These are phyloP conservation scores for Aselliscus stoliczkanus DNA, from an alignment of 2,797 vertebrate species.

Conservation along the genomic window DNA sequence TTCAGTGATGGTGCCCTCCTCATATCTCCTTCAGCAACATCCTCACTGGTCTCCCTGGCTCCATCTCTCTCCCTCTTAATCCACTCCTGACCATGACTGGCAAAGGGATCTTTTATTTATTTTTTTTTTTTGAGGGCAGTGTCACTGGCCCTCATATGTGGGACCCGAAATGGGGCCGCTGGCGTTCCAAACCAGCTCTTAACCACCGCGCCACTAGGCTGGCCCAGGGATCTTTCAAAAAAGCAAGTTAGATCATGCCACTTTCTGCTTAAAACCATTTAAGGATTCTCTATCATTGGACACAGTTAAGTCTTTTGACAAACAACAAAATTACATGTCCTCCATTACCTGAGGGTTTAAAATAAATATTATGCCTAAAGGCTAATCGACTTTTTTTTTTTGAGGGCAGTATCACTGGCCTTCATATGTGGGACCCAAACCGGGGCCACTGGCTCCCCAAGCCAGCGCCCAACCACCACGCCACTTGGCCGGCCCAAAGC, in stretches of 20 bases:
- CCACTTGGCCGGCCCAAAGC: too few relatives aligned
- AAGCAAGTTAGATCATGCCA: not conserved
- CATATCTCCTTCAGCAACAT: not conserved
- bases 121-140: too few relatives aligned
- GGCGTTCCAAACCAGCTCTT: too few relatives aligned
- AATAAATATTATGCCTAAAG: slow-evolving; percentile 23
- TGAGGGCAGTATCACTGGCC: too few relatives aligned
- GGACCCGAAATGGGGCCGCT: too few relatives aligned
- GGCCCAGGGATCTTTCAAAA: not conserved
- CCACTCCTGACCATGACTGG: not conserved
- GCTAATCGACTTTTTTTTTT: not conserved
- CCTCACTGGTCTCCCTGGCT: not conserved
- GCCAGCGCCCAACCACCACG: too few relatives aligned
- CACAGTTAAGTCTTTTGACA: not conserved
- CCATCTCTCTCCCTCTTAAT: not conserved
- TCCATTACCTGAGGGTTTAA: slow-evolving; percentile 9
- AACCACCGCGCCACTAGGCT: too few relatives aligned
- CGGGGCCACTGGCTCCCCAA: too few relatives aligned
- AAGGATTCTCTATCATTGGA: slow-evolving; percentile 4
- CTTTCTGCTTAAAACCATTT: slow-evolving; percentile 33
- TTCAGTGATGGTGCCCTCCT: not conserved
- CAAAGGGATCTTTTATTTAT: not conserved
- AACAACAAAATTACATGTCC: slow-evolving; percentile 11
- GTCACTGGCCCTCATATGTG: too few relatives aligned
- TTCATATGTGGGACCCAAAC: too few relatives aligned